These are phyloP conservation scores for Frieseomelitta varia DNA, from an alignment of 1,140 invertebrate species.

Conservation along the genomic window DNA sequence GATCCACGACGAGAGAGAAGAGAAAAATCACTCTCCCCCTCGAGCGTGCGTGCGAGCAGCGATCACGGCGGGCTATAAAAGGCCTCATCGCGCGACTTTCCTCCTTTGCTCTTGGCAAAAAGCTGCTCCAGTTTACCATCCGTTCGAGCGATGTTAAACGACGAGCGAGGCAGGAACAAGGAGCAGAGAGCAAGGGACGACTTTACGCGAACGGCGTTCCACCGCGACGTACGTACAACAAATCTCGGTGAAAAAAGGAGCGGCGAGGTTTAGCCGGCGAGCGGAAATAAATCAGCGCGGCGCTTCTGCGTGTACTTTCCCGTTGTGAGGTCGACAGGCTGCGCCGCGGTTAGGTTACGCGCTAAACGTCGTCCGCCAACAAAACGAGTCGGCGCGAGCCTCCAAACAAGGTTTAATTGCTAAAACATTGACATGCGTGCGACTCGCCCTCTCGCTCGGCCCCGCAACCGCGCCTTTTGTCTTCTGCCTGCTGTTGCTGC, in stretches of 20 bases:
- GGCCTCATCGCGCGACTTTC: constrained; percentile 46
- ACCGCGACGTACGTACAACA: constrained; percentile 37
- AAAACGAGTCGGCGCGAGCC: constrained; percentile 61
- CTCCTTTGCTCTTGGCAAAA: constrained; percentile 45
- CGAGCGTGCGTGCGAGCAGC: constrained; percentile 3
- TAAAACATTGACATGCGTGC: constrained; percentile 71
- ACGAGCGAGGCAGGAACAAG: neutral
- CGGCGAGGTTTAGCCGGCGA: constrained; percentile 44
- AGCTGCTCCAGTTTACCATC: constrained; percentile 66
- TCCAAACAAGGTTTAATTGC: constrained; percentile 76
- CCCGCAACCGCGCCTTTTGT: constrained; percentile 66
- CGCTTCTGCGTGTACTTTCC: constrained; percentile 68
- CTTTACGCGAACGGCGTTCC: neutral
- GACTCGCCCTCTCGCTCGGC: constrained; percentile 30
- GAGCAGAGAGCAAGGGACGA: neutral
- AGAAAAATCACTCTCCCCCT: constrained; percentile 51
- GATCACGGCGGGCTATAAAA: constrained; percentile 44
- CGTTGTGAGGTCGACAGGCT: constrained; percentile 43
- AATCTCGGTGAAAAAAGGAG: constrained; percentile 50
- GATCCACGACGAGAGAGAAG: neutral
- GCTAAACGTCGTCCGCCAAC: constrained; percentile 20
- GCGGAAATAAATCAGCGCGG: constrained; percentile 73
- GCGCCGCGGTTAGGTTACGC: neutral
- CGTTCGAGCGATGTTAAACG: neutral
- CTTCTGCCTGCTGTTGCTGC: constrained; percentile 36